These are phyloP conservation scores for Acrocyrtus sp. DNA, from an alignment of 2,888 invertebrate genomes.

Conservation along the genomic window DNA sequence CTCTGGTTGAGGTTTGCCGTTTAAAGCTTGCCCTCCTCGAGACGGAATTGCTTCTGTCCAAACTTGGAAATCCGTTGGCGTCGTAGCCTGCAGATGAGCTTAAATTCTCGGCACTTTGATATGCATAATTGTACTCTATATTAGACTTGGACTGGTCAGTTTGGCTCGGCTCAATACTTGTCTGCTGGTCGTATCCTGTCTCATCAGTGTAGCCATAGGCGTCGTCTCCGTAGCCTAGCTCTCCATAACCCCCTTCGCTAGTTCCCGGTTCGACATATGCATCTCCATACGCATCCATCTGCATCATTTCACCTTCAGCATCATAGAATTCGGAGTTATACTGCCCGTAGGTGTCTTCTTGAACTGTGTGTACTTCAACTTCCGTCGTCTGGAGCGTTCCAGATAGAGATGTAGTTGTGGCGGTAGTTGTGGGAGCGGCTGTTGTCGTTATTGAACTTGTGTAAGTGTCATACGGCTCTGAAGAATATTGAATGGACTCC, in stretches of 20 bases:
- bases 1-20: slow-evolving; percentile 62
- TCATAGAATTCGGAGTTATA: slow-evolving; percentile 53
- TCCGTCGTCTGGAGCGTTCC: slow-evolving; percentile 42
- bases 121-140: slow-evolving; percentile 78
- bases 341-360: slow-evolving; percentile 41
- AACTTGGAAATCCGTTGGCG: slow-evolving; percentile 20
- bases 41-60: slow-evolving; percentile 59
- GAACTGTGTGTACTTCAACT: slow-evolving; percentile 31
- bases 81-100: slow-evolving; percentile 32
- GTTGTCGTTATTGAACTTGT: not conserved
- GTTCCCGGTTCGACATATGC: not conserved
- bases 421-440: slow-evolving; percentile 17
- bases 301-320: slow-evolving; percentile 43
- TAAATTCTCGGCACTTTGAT: slow-evolving; percentile 76
- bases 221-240: slow-evolving; percentile 34
- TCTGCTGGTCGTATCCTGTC: slow-evolving; percentile 38
- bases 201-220: slow-evolving; percentile 35
- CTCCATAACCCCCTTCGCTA: slow-evolving; percentile 14
- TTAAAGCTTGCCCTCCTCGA: slow-evolving; percentile 61
- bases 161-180: slow-evolving; percentile 55
- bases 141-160: slow-evolving; percentile 66
- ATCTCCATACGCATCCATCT: slow-evolving; percentile 29
- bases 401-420: slow-evolving; percentile 20
- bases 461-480: slow-evolving; percentile 44
- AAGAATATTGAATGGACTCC: slow-evolving; percentile 38